Evolutionary conservation across 2,113 vertebrate species (phyloP).

Genomic region (Climacteris rufus): DNA sequence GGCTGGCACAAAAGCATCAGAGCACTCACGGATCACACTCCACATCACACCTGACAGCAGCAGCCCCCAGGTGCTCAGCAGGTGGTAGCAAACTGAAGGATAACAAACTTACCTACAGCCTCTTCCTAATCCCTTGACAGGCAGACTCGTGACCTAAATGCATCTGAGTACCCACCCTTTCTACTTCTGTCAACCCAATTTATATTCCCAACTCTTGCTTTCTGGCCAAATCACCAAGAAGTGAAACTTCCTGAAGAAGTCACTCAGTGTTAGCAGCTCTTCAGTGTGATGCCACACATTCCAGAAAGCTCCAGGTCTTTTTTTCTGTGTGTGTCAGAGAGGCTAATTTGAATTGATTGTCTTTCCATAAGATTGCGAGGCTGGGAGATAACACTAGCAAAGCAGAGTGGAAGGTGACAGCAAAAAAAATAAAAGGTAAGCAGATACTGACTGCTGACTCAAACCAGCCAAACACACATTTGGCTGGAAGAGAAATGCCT

Average conservation of each 20-base stretch:
- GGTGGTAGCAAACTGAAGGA: neutral
- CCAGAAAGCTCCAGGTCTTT: neutral
- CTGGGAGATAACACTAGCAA: neutral
- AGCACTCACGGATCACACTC: neutral
- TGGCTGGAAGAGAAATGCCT: neutral
- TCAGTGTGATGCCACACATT: neutral
- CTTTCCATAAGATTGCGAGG: neutral
- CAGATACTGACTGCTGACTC: neutral
- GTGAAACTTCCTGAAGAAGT: neutral
- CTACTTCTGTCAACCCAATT: neutral
- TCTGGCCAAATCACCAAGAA: neutral
- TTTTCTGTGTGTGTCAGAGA: neutral
- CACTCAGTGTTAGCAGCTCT: neutral
- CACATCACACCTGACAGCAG: neutral
- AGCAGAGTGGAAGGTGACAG: neutral
- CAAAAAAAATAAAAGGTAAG: neutral
- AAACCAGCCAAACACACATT: neutral
- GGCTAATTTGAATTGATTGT: neutral
- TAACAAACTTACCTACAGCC: neutral
- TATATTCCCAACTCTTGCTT: neutral
- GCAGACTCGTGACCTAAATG: neutral
- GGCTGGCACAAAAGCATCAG: neutral
- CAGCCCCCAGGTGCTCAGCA: neutral
- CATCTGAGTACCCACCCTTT: neutral
- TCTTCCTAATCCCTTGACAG: neutral